Percentiles rank a stretch among this genome's conserved stretches.
phyloP scores from a whole-genome alignment of 2,113 vertebrate genomes.

The Phaethon lepturus region DNA sequence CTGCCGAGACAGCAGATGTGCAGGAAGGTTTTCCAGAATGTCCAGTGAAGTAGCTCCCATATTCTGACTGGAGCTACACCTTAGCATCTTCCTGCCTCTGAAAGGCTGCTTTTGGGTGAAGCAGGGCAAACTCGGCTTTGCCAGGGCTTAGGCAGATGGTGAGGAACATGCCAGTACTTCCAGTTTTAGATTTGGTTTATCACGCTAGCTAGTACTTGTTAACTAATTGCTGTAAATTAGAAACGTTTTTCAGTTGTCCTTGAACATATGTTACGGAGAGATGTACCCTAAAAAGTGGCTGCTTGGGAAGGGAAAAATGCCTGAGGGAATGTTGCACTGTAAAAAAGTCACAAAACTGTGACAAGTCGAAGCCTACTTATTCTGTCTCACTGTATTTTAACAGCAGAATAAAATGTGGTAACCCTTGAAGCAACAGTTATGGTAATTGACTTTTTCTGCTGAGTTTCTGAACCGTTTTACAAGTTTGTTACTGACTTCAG shows the following conservation, averaged over 20 bases:
- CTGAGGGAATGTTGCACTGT: not conserved
- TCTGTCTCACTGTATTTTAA: not conserved
- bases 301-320: not conserved
- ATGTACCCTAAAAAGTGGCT: not conserved
- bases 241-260: not conserved
- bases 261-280: not conserved
- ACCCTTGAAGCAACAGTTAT: not conserved
- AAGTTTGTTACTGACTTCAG: not conserved
- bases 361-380: not conserved
- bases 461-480: not conserved
- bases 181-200: not conserved
- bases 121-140: not conserved
- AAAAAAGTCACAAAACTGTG: not conserved
- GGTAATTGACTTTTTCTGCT: not conserved
- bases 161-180: not conserved
- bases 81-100: not conserved
- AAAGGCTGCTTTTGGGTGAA: not conserved
- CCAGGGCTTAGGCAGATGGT: rapidly evolving
- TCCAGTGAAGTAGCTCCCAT: not conserved
- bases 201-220: not conserved
- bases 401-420: not conserved
- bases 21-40: not conserved
- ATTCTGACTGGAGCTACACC: not conserved
- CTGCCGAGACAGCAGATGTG: not conserved
- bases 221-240: not conserved